Evolutionary conservation across 2,113 vertebrate genomes (phyloP), one percentile per base, ranked within the genome.

Genomic region (Sclerurus mexicanus): DNA sequence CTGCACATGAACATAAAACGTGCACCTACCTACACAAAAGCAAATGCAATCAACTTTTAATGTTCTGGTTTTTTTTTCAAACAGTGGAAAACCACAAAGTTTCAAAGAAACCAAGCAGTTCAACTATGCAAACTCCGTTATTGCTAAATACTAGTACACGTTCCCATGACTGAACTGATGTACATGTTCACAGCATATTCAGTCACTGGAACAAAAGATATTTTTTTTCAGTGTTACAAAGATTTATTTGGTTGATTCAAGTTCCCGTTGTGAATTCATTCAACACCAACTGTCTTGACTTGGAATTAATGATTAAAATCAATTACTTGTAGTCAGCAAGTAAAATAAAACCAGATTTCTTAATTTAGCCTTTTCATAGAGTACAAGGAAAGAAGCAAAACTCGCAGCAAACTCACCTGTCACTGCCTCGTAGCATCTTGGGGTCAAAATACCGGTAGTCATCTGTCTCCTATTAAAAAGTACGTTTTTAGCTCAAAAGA

Each of bases 381-480:
- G 35, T 39, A 47, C 16, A 78, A 66, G 33, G 40, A 73, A 86
- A 78, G 40, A 77, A 72, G 31, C 21, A 89, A 90, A 89, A 89
- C 66, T 42, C 17, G 60, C 7, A 91, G 47, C 14, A 52, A 94
- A 76, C 95, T 87, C 98, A 99, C 99, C 99, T 99, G 95, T 99
- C 99, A 78, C 98, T 99, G 96, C 99, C 99, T 78, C 99, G 98
- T 9, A 99, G 98, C 99, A 99, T 99, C 98, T 99, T 99, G 55
- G 99, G 99, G 97, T 99, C 99, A 96, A 99, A 99, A 96, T 99
- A 99, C 79, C 99, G 98, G 96, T 99, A 99, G 87, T 99, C 99
- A 92, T 99, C 99, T 3, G 99, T 99, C 96, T 99, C 99, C 99
- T 99, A 95, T 78, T 95, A 90, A 95, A 96, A 94, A 94, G 87